These are phyloP conservation scores for Microtus montanus DNA, from an alignment of 2,113 vertebrate genomes.

Conservation along the genomic window DNA sequence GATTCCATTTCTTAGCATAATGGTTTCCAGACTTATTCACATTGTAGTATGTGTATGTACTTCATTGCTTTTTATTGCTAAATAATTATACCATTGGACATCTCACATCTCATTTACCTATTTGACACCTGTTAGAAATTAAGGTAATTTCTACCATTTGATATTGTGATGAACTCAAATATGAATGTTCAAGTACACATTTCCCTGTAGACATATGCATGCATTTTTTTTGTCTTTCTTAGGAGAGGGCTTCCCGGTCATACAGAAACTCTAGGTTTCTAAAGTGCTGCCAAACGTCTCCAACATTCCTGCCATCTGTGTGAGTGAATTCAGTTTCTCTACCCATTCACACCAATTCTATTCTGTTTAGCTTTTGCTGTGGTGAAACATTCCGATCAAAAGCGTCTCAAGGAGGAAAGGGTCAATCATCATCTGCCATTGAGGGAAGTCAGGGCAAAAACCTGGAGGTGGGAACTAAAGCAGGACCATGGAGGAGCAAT, in stretches of 20 bases:
- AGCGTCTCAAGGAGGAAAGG: not conserved
- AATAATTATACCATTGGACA: not conserved
- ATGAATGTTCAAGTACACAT: not conserved
- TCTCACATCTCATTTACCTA: not conserved
- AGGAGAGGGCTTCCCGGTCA: not conserved
- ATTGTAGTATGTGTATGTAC: not conserved
- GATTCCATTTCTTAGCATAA: not conserved
- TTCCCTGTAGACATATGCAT: not conserved
- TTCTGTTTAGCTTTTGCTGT: not conserved
- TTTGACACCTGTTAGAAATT: not conserved
- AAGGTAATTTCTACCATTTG: not conserved
- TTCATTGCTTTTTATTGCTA: not conserved
- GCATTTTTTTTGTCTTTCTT: not conserved
- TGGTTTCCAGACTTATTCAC: not conserved
- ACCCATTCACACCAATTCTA: not conserved
- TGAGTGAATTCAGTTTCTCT: not conserved
- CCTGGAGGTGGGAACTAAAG: not conserved
- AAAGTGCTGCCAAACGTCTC: not conserved
- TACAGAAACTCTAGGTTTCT: not conserved
- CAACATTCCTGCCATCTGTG: not conserved
- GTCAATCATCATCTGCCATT: no score
- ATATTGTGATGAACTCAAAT: not conserved
- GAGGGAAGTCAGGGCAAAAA: not conserved
- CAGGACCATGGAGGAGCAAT: not conserved
- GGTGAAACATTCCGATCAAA: not conserved